Evolutionary conservation across 2,797 vertebrate species (phyloP).

Genomic region (Salarias fasciatus): DNA sequence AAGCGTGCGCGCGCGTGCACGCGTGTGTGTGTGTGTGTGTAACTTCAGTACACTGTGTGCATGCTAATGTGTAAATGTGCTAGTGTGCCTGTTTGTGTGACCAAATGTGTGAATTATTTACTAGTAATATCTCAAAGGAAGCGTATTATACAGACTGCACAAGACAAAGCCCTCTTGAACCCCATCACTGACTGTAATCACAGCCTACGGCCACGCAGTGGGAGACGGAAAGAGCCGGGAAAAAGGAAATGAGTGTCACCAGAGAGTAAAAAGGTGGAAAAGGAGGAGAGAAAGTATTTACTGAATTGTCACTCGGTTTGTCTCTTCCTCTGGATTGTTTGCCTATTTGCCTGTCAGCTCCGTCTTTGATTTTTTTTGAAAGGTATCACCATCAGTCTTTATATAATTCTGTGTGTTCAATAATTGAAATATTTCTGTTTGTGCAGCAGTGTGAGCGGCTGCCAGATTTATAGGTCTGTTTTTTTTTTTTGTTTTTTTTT

Average conservation of each 20-base stretch:
- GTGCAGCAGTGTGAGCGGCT: slow-evolving; percentile 9
- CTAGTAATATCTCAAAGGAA: slow-evolving; percentile 71
- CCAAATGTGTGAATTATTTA: slow-evolving; percentile 72
- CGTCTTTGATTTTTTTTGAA: neutral
- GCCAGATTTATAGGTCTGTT: neutral
- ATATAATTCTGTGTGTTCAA: slow-evolving; percentile 5
- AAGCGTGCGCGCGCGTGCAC: neutral
- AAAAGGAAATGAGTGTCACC: slow-evolving; percentile 40
- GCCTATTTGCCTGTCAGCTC: slow-evolving; percentile 7
- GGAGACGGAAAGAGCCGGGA: neutral
- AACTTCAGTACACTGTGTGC: slow-evolving; percentile 12
- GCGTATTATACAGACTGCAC: slow-evolving; percentile 63
- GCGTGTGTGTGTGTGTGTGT: neutral
- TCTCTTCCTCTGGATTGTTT: slow-evolving; percentile 1
- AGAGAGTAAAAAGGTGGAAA: slow-evolving; percentile 17
- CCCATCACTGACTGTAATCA: slow-evolving; percentile 63
- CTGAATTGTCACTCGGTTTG: slow-evolving; percentile 10
- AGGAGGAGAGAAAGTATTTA: slow-evolving; percentile 9
- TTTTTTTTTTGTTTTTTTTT: neutral
- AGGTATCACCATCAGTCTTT: neutral
- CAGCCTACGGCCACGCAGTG: slow-evolving; percentile 40
- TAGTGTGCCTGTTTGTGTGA: slow-evolving; percentile 56
- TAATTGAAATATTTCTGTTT: slow-evolving; percentile 12
- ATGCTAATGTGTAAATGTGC: slow-evolving; percentile 37
- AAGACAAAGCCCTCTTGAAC: slow-evolving; percentile 70